Conservation (phyloP, 2,888 invertebrate genomes). For the Portevinia maculata region DNA sequence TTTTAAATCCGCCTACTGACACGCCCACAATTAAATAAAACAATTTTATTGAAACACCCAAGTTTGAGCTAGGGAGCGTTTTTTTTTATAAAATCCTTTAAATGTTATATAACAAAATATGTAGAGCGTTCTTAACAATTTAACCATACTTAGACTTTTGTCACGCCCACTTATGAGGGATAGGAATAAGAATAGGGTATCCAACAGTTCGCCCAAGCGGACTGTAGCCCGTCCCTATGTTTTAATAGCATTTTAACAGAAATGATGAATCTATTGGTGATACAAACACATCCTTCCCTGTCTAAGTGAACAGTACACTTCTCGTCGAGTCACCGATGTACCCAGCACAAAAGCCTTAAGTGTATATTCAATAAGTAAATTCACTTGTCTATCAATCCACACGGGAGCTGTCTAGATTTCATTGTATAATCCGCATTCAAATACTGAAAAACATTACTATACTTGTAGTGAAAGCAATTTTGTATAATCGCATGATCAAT, state of each 20-base stretch:
- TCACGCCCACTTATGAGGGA: no score
- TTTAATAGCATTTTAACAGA: not conserved
- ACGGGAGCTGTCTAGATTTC: slow-evolving; percentile 20
- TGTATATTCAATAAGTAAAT: slow-evolving; percentile 20
- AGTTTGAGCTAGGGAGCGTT: no score
- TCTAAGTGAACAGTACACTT: slow-evolving; percentile 16
- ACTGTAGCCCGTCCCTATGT: no score
- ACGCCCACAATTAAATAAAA: no score
- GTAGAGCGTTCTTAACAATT: no score
- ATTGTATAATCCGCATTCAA: slow-evolving; percentile 42
- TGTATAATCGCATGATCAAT: slow-evolving; percentile 52
- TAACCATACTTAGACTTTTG: no score
- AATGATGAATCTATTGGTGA: slow-evolving; percentile 1
- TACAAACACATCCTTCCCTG: not conserved
- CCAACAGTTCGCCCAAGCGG: no score
- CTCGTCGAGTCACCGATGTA: slow-evolving; percentile 18
- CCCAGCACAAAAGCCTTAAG: slow-evolving; percentile 11
- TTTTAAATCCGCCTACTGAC: no score
- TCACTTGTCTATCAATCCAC: slow-evolving; percentile 43
- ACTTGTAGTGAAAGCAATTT: slow-evolving; percentile 53
- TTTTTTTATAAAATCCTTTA: no score
- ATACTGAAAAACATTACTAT: slow-evolving; percentile 5
- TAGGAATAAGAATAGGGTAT: no score
- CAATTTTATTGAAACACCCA: no score
- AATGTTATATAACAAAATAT: no score